Evolutionary conservation across 2,888 invertebrate species (phyloP).

Genomic region (Tachina grossa): DNA sequence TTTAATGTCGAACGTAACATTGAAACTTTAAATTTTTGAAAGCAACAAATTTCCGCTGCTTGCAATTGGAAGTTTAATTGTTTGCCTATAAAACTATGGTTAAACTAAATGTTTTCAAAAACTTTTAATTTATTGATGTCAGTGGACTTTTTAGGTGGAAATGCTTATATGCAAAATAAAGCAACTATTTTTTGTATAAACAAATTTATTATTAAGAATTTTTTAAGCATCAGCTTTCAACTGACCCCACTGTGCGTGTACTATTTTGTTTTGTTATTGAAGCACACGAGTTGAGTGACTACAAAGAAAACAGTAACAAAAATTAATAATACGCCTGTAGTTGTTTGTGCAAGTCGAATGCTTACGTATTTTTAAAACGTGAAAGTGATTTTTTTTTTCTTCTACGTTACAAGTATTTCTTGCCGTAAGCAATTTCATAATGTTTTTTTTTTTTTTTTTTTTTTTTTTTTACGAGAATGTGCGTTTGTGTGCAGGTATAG

Average conservation of each 20-base stretch:
- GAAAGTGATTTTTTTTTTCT: constrained; percentile 43
- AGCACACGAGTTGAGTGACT: background rate
- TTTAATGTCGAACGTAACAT: no score
- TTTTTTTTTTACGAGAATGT: background rate
- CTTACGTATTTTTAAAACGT: constrained; percentile 63
- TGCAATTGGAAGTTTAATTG: no score
- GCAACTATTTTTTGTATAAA: no score
- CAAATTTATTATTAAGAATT: no score
- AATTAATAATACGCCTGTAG: constrained; percentile 48
- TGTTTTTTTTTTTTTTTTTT: background rate
- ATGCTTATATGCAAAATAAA: no score
- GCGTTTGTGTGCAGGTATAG: background rate
- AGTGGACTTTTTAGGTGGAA: no score
- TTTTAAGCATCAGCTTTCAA: background rate
- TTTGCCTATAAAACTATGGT: no score
- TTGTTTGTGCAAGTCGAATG: constrained; percentile 65
- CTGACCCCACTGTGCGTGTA: background rate
- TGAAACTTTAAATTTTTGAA: no score
- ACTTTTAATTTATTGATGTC: no score
- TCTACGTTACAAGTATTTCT: background rate
- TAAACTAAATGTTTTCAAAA: no score
- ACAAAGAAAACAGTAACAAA: constrained; percentile 12
- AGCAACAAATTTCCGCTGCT: no score
- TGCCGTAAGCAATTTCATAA: constrained; percentile 15
- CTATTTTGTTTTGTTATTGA: background rate